Conservation (phyloP, 2,888 invertebrate genomes). For the Papilio gigon region DNA sequence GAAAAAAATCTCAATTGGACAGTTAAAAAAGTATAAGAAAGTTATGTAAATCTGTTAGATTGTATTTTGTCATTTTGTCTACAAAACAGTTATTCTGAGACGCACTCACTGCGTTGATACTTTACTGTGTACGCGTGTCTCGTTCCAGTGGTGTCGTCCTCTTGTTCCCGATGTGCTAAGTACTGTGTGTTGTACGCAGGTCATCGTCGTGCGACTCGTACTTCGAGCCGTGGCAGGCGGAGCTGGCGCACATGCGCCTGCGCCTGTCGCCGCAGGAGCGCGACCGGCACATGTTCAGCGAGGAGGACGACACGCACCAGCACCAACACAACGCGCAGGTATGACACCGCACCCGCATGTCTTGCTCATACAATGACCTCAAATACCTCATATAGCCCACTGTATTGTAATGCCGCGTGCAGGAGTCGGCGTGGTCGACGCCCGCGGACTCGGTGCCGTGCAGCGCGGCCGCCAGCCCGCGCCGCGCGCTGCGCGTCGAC, state of each 20-base stretch:
- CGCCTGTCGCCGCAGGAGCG: constrained; percentile 93
- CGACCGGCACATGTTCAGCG: constrained; percentile 94
- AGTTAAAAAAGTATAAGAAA: too few species aligned
- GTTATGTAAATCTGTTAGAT: too few species aligned
- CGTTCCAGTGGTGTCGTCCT: too few species aligned
- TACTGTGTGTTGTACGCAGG: constrained; percentile 55
- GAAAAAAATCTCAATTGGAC: too few species aligned
- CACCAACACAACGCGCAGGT: constrained; percentile 40
- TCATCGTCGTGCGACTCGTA: constrained; percentile 97
- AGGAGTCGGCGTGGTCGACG: constrained; percentile 63
- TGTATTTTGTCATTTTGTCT: too few species aligned
- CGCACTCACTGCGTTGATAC: too few species aligned
- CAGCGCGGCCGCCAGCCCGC: constrained; percentile 69
- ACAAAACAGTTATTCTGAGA: too few species aligned
- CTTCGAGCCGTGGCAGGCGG: constrained; percentile 90
- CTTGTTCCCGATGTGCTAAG: neutral
- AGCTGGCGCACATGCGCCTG: constrained; percentile 91
- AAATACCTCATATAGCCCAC: too few species aligned
- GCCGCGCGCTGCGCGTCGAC: constrained; percentile 52
- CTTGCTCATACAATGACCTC: too few species aligned
- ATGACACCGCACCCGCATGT: neutral
- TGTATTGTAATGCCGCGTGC: too few species aligned
- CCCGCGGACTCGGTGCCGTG: constrained; percentile 61
- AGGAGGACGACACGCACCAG: constrained; percentile 84
- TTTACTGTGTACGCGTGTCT: too few species aligned